These are phyloP conservation scores for Eulemur rufifrons DNA, from an alignment of 2,113 vertebrate species.

Conservation along the genomic window DNA sequence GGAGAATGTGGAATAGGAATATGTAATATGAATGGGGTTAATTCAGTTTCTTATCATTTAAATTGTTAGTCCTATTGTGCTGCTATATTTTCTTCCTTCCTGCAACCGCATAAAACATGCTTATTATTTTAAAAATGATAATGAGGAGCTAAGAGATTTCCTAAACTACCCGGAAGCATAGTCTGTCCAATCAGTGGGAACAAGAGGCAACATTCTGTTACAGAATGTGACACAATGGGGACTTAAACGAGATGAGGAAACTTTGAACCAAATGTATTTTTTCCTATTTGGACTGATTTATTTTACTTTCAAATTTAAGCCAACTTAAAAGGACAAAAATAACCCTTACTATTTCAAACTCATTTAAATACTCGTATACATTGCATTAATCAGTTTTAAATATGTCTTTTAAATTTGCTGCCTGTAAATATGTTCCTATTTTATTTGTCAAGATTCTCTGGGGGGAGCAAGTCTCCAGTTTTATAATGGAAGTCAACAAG, in stretches of 20 bases:
- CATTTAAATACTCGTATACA: neutral
- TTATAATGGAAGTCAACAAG: slow-evolving; percentile 8
- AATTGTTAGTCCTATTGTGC: neutral
- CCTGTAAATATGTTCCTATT: slow-evolving; percentile 39
- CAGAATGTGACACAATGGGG: neutral
- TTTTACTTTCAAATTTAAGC: slow-evolving; percentile 13
- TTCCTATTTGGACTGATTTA: neutral
- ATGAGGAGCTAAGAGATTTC: neutral
- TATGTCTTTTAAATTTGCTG: neutral
- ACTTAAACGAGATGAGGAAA: neutral
- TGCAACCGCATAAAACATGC: neutral
- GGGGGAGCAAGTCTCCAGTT: neutral
- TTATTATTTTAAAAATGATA: neutral
- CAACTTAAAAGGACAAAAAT: slow-evolving; percentile 37
- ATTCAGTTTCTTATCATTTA: neutral
- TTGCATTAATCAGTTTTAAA: neutral
- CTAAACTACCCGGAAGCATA: neutral
- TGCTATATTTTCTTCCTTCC: neutral
- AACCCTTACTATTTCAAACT: neutral
- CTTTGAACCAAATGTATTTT: neutral
- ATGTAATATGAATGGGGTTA: neutral
- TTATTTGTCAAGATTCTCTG: slow-evolving; percentile 23
- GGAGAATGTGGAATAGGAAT: neutral
- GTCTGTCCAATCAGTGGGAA: neutral
- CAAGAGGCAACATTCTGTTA: neutral